Percentiles rank a stretch among this genome's conserved stretches.
These are phyloP conservation scores for Nemapogon koenigi DNA, from an alignment of 2,888 invertebrate genomes.

Conservation along the genomic window DNA sequence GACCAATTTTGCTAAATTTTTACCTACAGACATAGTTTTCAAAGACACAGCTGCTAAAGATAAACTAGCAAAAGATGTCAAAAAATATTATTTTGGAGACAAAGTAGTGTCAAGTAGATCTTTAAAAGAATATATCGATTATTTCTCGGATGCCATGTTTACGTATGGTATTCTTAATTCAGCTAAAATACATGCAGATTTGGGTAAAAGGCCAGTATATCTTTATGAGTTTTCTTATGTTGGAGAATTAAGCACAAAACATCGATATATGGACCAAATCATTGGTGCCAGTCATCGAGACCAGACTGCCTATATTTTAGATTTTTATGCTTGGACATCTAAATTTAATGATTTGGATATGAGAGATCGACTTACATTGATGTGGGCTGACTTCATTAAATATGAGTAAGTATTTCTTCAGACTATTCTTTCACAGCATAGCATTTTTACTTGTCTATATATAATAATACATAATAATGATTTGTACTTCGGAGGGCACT, in stretches of 20 bases:
- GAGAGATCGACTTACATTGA: conserved; percentile 39
- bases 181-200: conserved; percentile 31
- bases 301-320: conserved; percentile 43
- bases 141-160: conserved; percentile 52
- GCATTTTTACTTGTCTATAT: not conserved
- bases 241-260: conserved; percentile 38
- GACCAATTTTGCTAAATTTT: conserved; percentile 36
- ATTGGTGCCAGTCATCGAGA: conserved; percentile 52
- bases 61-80: conserved; percentile 27
- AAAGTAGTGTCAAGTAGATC: conserved; percentile 30
- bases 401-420: conserved; percentile 36
- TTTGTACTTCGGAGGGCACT: no score
- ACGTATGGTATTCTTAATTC: conserved; percentile 45
- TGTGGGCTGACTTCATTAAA: conserved; percentile 51
- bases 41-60: conserved; percentile 25
- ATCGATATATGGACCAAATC: conserved; percentile 37
- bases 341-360: conserved; percentile 35
- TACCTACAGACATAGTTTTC: conserved; percentile 43
- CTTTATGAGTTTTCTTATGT: conserved; percentile 47
- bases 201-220: conserved; percentile 29
- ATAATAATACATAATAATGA: not conserved
- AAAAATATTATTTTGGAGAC: conserved; percentile 36
- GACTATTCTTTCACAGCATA: no score
- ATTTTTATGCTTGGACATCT: conserved; percentile 37
- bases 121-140: conserved; percentile 37